These are phyloP conservation scores for Drosophila sordidula DNA, from an alignment of 2,888 invertebrate species.

Conservation along the genomic window DNA sequence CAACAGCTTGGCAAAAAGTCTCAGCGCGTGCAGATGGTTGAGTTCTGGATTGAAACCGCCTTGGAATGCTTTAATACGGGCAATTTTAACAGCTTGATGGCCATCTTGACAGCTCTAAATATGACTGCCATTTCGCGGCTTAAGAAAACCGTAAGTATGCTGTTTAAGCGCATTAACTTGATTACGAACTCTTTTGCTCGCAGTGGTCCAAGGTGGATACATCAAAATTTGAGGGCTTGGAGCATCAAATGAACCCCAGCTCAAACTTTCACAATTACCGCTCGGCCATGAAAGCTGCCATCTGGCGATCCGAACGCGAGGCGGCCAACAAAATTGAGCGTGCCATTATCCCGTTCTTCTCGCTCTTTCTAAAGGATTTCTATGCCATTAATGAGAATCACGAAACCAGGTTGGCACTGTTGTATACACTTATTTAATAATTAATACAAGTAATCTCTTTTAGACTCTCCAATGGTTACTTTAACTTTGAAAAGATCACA, in stretches of 20 bases:
- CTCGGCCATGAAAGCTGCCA: conserved; percentile 93
- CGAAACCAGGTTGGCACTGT: conserved; percentile 88
- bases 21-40: conserved; percentile 94
- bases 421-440: too few relatives aligned
- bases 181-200: conserved; percentile 52
- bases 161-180: not conserved
- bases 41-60: conserved; percentile 98
- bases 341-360: conserved; percentile 95
- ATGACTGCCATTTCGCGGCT: conserved; percentile 96
- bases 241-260: conserved; percentile 94
- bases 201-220: conserved; percentile 94
- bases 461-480: conserved; percentile 92
- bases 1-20: conserved; percentile 95
- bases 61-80: conserved; percentile 98
- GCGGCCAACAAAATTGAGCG: conserved; percentile 89
- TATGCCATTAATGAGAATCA: conserved; percentile 93
- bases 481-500: conserved; percentile 97
- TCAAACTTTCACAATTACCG: conserved; percentile 94
- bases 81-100: conserved; percentile 99
- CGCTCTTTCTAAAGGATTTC: conserved; percentile 93
- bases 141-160: conserved; percentile 93
- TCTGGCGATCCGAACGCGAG: conserved; percentile 90
- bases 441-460: too few relatives aligned
- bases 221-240: conserved; percentile 91
- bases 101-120: conserved; percentile 96